Base-by-base conservation (phyloP, 1,140 invertebrate genomes). In the Danaus melanippus region DNA sequence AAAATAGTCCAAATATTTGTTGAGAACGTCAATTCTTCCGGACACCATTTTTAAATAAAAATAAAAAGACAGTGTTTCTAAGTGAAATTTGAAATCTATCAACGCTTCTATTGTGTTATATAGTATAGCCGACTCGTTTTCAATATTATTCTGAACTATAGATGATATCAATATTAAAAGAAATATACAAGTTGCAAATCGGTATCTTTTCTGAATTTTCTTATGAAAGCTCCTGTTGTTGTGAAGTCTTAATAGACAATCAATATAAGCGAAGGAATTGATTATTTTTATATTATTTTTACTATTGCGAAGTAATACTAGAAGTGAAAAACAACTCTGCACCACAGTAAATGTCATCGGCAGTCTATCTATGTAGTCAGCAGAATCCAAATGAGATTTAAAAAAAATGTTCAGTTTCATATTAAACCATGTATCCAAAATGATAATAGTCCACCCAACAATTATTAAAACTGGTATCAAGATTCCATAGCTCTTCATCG, bases 401-500 rank as follows among this genome's bases (percentile, higher is more conserved):
- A 32, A 32, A 32, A 32, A 32, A 7, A 32, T 32, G 7, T 32
- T 32, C 21, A 32, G 21, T 32, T 50, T 5, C 12, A 12, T 40
- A 40, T 49, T 41, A 10, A 10, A 10, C 1, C 15, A 42, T 50
- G 42, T 12, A 0, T 42, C 42, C 12, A 50, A 42, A 12, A 50
- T 50, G 12, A 42, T 50, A 8, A 50, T 42, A 8, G 40, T 42
- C 11, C 12, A 50, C 17, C 41, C 8, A 50, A 42, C 10, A 12
- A 56, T 11, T 46, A 49, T 40, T 46, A 60, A 60, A 0, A 15
- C 41, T 9, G 43, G 32, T 0, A 61, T 57, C 5, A 66, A 15
- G 10, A 69, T 40, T 9, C 56, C 53, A 8, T 66, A 54, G 5
- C 66, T 12, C 57, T 69, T 78, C 63, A 71, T 68, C 55, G 43